phyloP scores from a whole-genome alignment of 2,113 vertebrate species.

The Rhea pennata region DNA sequence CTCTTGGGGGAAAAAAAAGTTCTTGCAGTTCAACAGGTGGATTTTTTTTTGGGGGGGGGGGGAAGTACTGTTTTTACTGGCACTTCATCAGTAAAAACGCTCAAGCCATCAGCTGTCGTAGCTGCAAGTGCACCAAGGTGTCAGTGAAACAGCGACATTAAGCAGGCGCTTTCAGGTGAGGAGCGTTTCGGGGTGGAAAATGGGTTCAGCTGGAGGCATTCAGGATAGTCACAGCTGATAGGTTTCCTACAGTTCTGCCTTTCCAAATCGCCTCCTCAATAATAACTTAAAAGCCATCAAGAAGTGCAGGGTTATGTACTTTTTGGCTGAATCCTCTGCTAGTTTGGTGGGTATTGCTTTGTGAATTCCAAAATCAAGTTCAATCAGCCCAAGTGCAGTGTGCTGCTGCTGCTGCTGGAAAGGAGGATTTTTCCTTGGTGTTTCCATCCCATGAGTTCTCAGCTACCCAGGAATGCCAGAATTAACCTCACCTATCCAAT shows the following conservation, averaged over 20 bases:
- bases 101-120: neutral
- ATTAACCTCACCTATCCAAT: neutral
- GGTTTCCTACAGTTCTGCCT: neutral
- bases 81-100: neutral
- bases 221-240: too few relatives aligned
- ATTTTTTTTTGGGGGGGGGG: rapidly evolving
- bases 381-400: neutral
- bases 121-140: rapidly evolving
- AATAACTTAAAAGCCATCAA: neutral
- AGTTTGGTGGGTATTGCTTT: neutral
- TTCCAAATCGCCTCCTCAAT: neutral
- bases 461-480: neutral
- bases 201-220: too few relatives aligned
- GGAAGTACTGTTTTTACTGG: neutral
- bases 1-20: neutral
- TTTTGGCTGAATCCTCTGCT: rapidly evolving
- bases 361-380: neutral
- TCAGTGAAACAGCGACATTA: too few relatives aligned
- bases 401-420: too few relatives aligned
- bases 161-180: neutral
- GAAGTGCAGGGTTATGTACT: neutral
- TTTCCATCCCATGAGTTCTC: neutral
- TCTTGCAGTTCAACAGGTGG: too few relatives aligned
- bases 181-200: neutral
- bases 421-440: neutral